Percentiles rank a stretch among this genome's conserved stretches.
phyloP scores from a whole-genome alignment of 2,113 vertebrate genomes.

The Craseonycteris thonglongyai region DNA sequence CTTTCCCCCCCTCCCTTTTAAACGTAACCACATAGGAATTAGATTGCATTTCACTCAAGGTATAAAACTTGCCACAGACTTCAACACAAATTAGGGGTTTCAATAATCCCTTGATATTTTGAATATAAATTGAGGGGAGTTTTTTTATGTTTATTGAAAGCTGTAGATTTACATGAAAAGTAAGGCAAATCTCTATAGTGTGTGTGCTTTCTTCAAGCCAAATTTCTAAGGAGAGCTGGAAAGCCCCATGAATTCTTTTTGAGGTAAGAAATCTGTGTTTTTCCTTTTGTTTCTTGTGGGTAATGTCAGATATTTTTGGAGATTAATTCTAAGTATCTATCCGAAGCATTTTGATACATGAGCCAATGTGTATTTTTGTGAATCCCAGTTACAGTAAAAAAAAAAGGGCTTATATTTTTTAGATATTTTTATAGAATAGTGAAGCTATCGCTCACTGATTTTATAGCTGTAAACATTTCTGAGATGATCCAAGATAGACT shows the following conservation, averaged over 20 bases:
- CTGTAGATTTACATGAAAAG: conserved; percentile 55
- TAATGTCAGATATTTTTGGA: conserved; percentile 35
- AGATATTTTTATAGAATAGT: background rate
- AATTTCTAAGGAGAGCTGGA: conserved; percentile 44
- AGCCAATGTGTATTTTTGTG: conserved; percentile 12
- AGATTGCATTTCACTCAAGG: conserved; percentile 66
- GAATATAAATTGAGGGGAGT: conserved; percentile 51
- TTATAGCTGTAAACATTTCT: background rate
- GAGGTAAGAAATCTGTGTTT: conserved; percentile 43
- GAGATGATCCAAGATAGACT: background rate
- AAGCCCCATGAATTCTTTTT: conserved; percentile 33
- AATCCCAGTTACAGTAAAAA: background rate
- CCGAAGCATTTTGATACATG: background rate
- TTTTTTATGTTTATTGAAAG: conserved; percentile 63
- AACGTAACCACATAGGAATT: conserved; percentile 71
- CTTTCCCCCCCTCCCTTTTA: conserved; percentile 28
- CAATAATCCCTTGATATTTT: conserved; percentile 67
- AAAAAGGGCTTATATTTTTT: background rate
- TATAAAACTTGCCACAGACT: conserved; percentile 68
- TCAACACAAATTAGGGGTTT: conserved; percentile 75
- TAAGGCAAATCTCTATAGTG: conserved; percentile 3
- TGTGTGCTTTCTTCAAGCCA: conserved; percentile 38
- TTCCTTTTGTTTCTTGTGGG: conserved; percentile 43
- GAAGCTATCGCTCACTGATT: background rate
- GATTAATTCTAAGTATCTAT: conserved; percentile 12